Conservation (phyloP, 2,888 invertebrate genomes). For the Drosophila fulvimacula region DNA sequence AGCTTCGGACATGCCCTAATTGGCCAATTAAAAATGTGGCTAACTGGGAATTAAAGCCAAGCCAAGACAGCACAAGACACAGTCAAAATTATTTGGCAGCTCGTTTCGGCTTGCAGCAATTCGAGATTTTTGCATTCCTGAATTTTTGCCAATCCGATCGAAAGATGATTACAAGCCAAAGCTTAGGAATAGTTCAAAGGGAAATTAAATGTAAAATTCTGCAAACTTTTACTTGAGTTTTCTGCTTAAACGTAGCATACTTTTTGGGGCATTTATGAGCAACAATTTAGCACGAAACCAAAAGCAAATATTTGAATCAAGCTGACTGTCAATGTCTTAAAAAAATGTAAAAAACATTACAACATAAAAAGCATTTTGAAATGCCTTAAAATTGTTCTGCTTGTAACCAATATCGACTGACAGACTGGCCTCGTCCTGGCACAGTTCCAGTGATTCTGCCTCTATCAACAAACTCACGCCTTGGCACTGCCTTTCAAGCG, state of each 20-base stretch:
- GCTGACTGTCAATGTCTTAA: background rate
- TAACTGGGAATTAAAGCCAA: constrained; percentile 30
- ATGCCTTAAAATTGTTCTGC: too few relatives aligned
- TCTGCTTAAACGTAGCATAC: background rate
- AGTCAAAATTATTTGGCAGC: constrained; percentile 32
- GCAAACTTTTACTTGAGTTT: background rate
- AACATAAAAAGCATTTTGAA: background rate
- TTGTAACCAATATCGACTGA: too few relatives aligned
- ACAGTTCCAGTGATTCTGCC: too few relatives aligned
- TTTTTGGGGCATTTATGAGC: background rate
- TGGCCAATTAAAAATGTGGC: constrained; percentile 71
- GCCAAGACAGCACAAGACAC: constrained; percentile 7
- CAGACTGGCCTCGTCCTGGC: too few relatives aligned
- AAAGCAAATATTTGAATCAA: too few relatives aligned
- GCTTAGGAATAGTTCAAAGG: background rate
- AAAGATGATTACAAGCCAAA: constrained; percentile 6
- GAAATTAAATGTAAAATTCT: background rate
- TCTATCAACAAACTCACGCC: too few relatives aligned
- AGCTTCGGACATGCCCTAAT: constrained; percentile 52
- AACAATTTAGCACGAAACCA: background rate
- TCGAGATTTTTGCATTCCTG: constrained; percentile 20
- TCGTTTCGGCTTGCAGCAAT: constrained; percentile 16
- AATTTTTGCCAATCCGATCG: constrained; percentile 33
- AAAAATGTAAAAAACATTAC: background rate
- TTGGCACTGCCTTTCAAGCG: too few relatives aligned